Evolutionary conservation across 2,113 vertebrate genomes (phyloP), one percentile per base, ranked within the genome.

Genomic region (Psettodes erumei): DNA sequence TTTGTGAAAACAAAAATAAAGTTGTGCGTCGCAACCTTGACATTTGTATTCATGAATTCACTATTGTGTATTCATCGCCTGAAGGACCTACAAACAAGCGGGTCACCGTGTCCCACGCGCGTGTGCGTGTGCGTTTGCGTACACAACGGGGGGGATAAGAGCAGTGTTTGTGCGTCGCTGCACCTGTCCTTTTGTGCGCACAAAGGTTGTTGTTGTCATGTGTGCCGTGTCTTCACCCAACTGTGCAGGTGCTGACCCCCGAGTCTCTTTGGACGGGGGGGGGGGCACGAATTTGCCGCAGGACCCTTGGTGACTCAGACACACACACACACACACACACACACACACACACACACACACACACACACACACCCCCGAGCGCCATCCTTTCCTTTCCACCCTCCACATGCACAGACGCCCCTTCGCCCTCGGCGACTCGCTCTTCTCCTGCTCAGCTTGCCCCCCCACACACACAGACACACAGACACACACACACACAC

Each of bases 41-140:
- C 56, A 86, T 92, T 88, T 80, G 64, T 88, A 90, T 90, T 90
- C 85, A 91, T 90, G 82, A 83, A 87, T 87, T 81, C 76, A 82
- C 33, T 42, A 45, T 72, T 81, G 83, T 82, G 81, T 74, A 80
- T 85, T 90, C 66, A 47, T 43, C 33, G 85, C 89, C 88, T 86
- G 83, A 73, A 85, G 86, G 78, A 81, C 61, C 76, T 12, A 64
- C 69, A 78, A 76, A 89, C 79, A 81, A 82, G 73, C 66, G 77
- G 88, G 88, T 89, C 90, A 86, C 77, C 8, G 16, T 76, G 86
- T 85, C 83, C 86, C 27, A 43, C 47, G 40, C 76, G 45, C 60
- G 51, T 71, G 21, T 75, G 32, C 62, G n/a, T 62, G 21, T 37
- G 58, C 43, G 65, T 64, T 19, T 70, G 71, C 43, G 67, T 51